phyloP scores from a whole-genome alignment of 1,140 invertebrate genomes.

The Ephestia elutella region DNA sequence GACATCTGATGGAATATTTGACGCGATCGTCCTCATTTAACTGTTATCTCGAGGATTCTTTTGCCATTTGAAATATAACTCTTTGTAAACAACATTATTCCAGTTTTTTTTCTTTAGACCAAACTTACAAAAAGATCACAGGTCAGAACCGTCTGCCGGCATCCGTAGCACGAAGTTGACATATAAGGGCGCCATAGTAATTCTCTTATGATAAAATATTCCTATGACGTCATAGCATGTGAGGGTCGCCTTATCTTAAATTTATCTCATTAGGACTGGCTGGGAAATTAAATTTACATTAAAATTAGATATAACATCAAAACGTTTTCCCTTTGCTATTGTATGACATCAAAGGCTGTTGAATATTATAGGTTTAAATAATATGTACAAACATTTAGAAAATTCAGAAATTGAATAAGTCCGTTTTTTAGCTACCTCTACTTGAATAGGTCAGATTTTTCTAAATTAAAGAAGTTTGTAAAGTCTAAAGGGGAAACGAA shows the following conservation, averaged over 20 bases:
- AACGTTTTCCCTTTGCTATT: background rate
- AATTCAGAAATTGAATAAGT: no score
- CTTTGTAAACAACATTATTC: background rate
- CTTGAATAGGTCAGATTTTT: no score
- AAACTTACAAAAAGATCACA: slow-evolving; percentile 8
- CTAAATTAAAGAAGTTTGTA: no score
- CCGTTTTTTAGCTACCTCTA: no score
- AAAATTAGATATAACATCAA: slow-evolving; percentile 2
- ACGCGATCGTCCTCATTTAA: no score
- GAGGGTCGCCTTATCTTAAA: background rate
- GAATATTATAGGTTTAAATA: background rate
- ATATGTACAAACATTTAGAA: background rate
- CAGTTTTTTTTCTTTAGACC: slow-evolving; percentile 1
- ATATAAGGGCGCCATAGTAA: slow-evolving; percentile 11
- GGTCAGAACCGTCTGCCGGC: slow-evolving; percentile 3
- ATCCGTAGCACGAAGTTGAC: slow-evolving; percentile 8
- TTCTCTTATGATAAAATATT: slow-evolving; percentile 1
- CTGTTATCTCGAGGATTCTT: no score
- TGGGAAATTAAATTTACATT: slow-evolving; percentile 5
- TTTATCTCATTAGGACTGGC: slow-evolving; percentile 4
- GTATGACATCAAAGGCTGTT: background rate
- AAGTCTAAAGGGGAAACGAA: no score
- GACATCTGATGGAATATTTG: no score
- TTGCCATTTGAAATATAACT: no score
- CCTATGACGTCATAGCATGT: slow-evolving; percentile 1